Evolutionary conservation across 64 coral and sea anemone species (phyloP).

Genomic region (Anthopleura sola): DNA sequence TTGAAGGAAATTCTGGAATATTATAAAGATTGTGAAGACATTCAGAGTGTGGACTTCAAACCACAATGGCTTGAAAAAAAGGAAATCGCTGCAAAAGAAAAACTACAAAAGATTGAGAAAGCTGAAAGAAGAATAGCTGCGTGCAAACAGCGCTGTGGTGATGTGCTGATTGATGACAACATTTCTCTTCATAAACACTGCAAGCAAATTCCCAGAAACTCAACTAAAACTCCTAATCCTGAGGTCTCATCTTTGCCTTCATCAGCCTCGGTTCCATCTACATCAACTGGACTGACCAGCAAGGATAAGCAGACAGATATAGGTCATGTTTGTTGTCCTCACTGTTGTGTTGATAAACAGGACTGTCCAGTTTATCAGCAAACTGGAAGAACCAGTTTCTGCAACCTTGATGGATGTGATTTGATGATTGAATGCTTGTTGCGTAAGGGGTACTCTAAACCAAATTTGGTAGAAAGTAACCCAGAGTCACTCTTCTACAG

Average conservation of each 20-base stretch:
- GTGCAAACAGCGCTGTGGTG: background rate
- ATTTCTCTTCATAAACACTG: background rate
- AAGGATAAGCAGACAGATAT: background rate
- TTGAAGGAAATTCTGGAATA: background rate
- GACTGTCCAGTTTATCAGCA: background rate
- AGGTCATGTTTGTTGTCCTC: background rate
- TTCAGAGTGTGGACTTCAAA: background rate
- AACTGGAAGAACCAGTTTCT: background rate
- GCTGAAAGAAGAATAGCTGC: background rate
- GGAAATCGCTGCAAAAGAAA: background rate
- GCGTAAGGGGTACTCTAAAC: background rate
- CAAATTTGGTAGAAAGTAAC: background rate
- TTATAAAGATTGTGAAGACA: constrained; percentile 8
- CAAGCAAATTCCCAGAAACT: background rate
- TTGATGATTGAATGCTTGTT: background rate
- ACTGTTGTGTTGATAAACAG: background rate
- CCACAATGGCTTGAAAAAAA: background rate
- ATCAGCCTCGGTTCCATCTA: background rate
- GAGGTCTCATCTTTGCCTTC: background rate
- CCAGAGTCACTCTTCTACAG: background rate
- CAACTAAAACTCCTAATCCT: background rate
- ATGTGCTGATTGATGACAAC: background rate
- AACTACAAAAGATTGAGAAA: background rate
- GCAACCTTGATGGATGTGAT: background rate
- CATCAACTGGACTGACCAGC: background rate